Base-by-base conservation (phyloP, 2,888 invertebrate genomes). In the Cataglyphis cursor region DNA sequence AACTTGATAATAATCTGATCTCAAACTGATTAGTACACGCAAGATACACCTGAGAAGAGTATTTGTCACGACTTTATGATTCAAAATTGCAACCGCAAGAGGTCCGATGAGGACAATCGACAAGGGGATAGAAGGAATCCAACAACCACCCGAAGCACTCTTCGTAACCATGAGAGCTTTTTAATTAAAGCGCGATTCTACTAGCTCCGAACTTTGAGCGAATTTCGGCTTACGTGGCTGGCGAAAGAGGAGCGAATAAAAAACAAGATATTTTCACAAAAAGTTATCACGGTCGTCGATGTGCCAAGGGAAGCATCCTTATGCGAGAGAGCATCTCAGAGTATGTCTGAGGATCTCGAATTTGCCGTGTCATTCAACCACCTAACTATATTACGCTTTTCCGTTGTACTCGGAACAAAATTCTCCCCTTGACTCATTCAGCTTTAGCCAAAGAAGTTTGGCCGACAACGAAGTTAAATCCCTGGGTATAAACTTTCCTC, bases 341-440 rank as follows among this genome's bases (percentile, higher is more conserved):
- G 73, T 78, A 70, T 59, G 81, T 81, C 74, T 82, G 78, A 76
- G 78, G 76, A 72, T 21, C 54, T 28, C 24, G 73, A 68, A 83
- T 82, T 59, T 83, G 81, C 84, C 73, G 80, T 80, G 84, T 88
- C 87, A 87, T 87, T 85, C 44, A 62, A 38, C 66, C 44, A 54
- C 57, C 75, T 85, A 87, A 88, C 83, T 81, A 70, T 70, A 74
- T 85, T 84, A 84, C 82, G 35, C 48, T 68, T 82, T 81, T 85
- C 68, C 57, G 62, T 74, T 85, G 65, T 81, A 74, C 62, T 68
- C 62, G 62, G 83, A 84, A 87, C 70, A 54, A 81, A 85, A 85
- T 74, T 87, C 66, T 66, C 15, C 35, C 15, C 41, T 74, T 31
- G 0, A n/a, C 18, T 28, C 70, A 31, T 57, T 68, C 31, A 21